Evolutionary conservation across 2,797 vertebrate genomes (phyloP).

Genomic region (Pipistrellus pygmaeus): DNA sequence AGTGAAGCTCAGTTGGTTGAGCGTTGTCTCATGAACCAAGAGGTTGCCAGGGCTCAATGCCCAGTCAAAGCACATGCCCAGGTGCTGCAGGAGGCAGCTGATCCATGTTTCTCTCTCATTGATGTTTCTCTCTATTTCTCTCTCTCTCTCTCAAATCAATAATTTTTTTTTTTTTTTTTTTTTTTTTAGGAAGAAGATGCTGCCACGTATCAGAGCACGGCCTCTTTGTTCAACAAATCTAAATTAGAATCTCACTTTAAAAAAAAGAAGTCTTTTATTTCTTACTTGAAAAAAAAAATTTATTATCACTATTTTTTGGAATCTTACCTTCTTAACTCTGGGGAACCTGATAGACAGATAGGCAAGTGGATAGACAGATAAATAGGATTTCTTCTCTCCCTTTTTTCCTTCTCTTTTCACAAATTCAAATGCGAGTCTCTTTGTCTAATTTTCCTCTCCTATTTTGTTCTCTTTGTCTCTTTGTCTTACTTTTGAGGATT

Average conservation of each 20-base stretch:
- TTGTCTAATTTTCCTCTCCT: not conserved
- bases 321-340: not conserved
- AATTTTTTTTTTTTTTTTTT: no score
- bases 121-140: no score
- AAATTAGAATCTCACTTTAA: not conserved
- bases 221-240: not conserved
- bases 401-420: not conserved
- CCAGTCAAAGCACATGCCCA: no score
- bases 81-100: no score
- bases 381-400: not conserved
- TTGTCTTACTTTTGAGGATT: conserved; percentile 43
- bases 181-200: not conserved
- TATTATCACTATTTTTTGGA: not conserved
- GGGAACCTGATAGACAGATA: not conserved
- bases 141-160: no score
- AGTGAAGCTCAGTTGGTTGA: no score
- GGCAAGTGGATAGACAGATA: not conserved
- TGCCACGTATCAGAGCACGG: not conserved
- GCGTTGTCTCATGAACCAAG: no score
- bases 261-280: not conserved
- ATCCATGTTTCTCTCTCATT: no score
- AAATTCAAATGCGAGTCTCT: conserved; percentile 9
- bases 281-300: not conserved
- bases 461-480: not conserved
- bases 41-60: no score